Conservation (phyloP, 2,797 vertebrate species). For the Tachyglossus aculeatus region DNA sequence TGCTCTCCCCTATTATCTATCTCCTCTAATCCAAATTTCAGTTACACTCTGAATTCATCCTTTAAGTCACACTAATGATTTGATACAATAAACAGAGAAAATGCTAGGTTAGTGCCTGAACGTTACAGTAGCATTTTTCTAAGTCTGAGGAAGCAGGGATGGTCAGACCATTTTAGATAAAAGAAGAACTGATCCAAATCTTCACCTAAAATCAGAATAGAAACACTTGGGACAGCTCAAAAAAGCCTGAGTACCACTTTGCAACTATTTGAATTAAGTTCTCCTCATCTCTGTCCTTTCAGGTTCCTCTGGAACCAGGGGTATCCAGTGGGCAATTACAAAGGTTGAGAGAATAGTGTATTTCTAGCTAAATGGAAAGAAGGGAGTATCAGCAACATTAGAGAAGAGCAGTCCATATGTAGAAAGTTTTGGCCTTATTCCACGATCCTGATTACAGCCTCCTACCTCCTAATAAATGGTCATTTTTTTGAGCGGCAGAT, state of each 20-base stretch:
- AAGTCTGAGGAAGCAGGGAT: conserved; percentile 15
- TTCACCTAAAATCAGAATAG: conserved; percentile 30
- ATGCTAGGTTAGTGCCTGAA: neutral
- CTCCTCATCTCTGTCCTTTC: conserved; percentile 7
- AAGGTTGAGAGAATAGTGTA: too few species aligned
- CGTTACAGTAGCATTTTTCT: conserved; percentile 49
- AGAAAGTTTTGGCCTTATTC: too few species aligned
- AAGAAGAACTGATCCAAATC: conserved; percentile 36
- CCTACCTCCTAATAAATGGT: too few species aligned
- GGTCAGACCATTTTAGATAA: conserved; percentile 18
- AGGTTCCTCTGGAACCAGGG: too few species aligned
- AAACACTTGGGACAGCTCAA: conserved; percentile 21
- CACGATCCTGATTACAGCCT: too few species aligned
- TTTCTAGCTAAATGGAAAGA: too few species aligned
- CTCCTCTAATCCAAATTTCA: neutral
- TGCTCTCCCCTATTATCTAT: neutral
- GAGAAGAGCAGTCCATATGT: too few species aligned
- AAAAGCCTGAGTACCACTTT: conserved; percentile 7
- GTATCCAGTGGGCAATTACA: too few species aligned
- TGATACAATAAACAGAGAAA: neutral
- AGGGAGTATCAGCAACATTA: too few species aligned
- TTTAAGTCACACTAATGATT: neutral
- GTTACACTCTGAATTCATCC: neutral
- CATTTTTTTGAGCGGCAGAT: too few species aligned
- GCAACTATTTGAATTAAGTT: conserved; percentile 42